Base-by-base conservation (phyloP, 2,113 vertebrate species). In the Hassar affinis region DNA sequence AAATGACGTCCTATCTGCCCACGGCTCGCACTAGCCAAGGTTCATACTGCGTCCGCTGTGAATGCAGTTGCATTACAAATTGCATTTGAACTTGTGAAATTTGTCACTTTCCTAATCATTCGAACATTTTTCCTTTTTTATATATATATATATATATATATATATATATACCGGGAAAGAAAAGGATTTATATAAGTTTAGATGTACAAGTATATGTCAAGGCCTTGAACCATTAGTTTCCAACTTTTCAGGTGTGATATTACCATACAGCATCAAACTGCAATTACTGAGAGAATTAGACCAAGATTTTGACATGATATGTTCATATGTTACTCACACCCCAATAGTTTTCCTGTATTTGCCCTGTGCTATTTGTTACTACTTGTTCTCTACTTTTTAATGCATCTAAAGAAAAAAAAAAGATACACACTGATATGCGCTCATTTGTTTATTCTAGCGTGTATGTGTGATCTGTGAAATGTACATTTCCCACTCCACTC, bases 1-100 rank as follows among this genome's bases (percentile, higher is more conserved):
- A 77, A 77, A 38, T 30, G 30, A 76, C 89, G 92, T 91, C 89
- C 91, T 93, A 89, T 90, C 92, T 87, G 10, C 52, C 72, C 10
- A 56, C 4, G 1, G 51, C 51, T 38, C 74, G 38, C 30, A 56
- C 18, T 33, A 8, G 17, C 49, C 49, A 33, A 20, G 49, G n/a
- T 51, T 33, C 72, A 74, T 80, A 90, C 88, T 85, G 81, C 87
- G 90, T 88, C 92, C 90, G 90, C 90, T 83, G 78, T 78, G 76
- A 45, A 81, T 38, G 20, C 86, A 88, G 79, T 87, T 85, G 80
- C 90, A 87, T 78, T 75, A 85, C 89, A 89, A 90, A 90, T 62
- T 61, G 22, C 42, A 42, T 38, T 33, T 35, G 7, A 27, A 38
- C 22, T 59, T 47, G 27, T 38, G 35, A 30, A 90, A 92, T 90